Base-by-base conservation (phyloP, 2,888 invertebrate genomes). In the Lasioglossum villosulum region DNA sequence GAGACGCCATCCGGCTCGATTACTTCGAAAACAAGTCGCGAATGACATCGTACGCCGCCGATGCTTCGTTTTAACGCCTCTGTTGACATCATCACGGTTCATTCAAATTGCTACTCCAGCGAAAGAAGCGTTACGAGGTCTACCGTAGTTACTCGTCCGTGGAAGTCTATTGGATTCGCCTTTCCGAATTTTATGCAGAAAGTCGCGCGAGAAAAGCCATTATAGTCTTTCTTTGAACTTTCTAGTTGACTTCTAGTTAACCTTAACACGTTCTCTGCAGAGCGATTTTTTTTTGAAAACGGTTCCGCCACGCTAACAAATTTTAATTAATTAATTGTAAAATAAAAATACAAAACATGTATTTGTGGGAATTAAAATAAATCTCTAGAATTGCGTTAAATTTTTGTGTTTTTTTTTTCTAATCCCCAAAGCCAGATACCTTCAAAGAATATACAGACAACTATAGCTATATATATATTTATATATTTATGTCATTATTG, bases 1-100 rank as follows among this genome's bases (percentile, higher is more conserved):
- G 27, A 14, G 39, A 39, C 39, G 23, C 56, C 23, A 23, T 75
- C 34, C 39, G 27, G 34, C 30, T 48, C 30, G 45, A 78, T 83
- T 59, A 37, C 34, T 56, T 73, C 68, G 70, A n/a, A 83, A 73
- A 56, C 45, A 52, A 75, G 34, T 48, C 71, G 37, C 39, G 59
- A 59, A 30, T 59, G 30, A 73, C 59, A 39, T 37, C 48, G 68
- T 39, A 6, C 37, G 14, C 2, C n/a, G 42, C 42, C 42, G 42
- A 68, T 23, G 70, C 23, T n/a, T 37, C 68, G 68, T 68, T 37
- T 68, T 68, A 68, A 68, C 68, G 68, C 34, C 37, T 19, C 34
- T 68, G 66, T 66, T 66, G 63, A 63, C 16, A 63, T 30, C 30
- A 27, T 59, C 59, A 8, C 27, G 27, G 30, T 8, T 63, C 63